Base-by-base conservation (phyloP, 2,113 vertebrate genomes). In the Pituophis catenifer region DNA sequence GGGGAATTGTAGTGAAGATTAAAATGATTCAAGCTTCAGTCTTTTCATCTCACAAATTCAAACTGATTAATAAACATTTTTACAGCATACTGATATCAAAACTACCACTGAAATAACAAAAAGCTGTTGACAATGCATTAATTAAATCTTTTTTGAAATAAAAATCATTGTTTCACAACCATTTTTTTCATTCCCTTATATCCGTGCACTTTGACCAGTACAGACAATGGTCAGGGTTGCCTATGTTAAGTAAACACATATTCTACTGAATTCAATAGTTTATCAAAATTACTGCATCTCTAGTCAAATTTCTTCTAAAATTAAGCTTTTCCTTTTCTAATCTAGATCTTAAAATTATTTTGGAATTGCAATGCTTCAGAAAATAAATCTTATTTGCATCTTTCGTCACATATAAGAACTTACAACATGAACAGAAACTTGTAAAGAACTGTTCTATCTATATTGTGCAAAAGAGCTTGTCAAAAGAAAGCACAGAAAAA, bases 11-110 rank as follows among this genome's bases (percentile, higher is more conserved):
- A 12, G 59, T 15, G 38, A 29, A 91, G 81, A 57, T n/a, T 93
- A 44, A 87, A 91, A 12, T 91, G 93, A 54, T 6, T 57, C 81
- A 91, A 91, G 9, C 13, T 33, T 65, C 2, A 54, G 21, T 1
- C 90, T 92, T 94, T 96, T 93, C 52, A 93, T 24, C 2, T 50
- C 57, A 44, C 0, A 13, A 26, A 38, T 21, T 90, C 94, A 90
- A 23, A n/a, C 21, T 86, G 0, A 0, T 38, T 23, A 90, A 70
- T 70, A 92, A 90, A 58, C 58, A 75, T 2, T 24, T 52, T 26
- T 15, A 12, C 29, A n/a, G 0, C 5, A 91, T 88, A 92, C 90
- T 44, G 3, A 3, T 3, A 13, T 94, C 89, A 86, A 91, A 94
- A 54, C 8, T 92, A 62, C 13, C 13, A 85, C 5, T 0, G 81